phyloP scores from a whole-genome alignment of 2,113 vertebrate species.

The Electrona antarctica region DNA sequence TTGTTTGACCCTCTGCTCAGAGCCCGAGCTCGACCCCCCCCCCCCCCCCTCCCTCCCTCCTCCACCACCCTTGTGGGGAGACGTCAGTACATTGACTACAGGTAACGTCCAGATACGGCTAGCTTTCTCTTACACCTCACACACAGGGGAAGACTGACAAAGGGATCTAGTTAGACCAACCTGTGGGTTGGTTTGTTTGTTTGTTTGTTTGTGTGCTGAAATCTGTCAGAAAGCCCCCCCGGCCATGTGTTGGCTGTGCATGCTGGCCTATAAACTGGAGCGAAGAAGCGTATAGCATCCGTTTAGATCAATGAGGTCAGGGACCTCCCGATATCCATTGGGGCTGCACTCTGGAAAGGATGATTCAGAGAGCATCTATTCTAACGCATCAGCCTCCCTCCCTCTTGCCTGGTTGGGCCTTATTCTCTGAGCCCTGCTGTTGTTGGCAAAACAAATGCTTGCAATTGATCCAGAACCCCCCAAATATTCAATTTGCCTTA shows the following conservation, averaged over 20 bases:
- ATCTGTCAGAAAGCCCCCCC: constrained; percentile 14
- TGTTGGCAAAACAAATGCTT: too few species aligned
- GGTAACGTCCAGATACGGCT: too few species aligned
- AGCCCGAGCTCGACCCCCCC: too few species aligned
- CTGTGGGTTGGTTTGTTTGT: constrained; percentile 4
- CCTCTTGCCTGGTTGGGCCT: neutral
- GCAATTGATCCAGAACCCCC: too few species aligned
- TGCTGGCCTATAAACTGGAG: constrained; percentile 12
- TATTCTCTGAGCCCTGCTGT: too few species aligned
- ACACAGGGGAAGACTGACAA: too few species aligned
- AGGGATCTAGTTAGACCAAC: neutral
- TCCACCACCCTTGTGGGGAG: too few species aligned
- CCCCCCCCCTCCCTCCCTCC: too few species aligned
- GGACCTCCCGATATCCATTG: constrained; percentile 23
- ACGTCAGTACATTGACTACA: too few species aligned
- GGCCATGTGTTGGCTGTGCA: constrained; percentile 18
- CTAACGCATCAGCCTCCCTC: neutral
- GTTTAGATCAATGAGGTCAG: constrained; percentile 32
- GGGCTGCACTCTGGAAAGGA: constrained; percentile 3
- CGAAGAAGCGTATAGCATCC: constrained; percentile 8
- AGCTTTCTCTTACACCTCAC: too few species aligned
- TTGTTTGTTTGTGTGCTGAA: constrained; percentile 12
- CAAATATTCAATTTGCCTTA: too few species aligned
- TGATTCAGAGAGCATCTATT: neutral
- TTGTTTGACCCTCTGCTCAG: too few species aligned